A percentile compares a stretch with the other conserved stretches of the same genome.
Conservation (phyloP, 2,888 invertebrate species). For the Heliconius hortense region DNA sequence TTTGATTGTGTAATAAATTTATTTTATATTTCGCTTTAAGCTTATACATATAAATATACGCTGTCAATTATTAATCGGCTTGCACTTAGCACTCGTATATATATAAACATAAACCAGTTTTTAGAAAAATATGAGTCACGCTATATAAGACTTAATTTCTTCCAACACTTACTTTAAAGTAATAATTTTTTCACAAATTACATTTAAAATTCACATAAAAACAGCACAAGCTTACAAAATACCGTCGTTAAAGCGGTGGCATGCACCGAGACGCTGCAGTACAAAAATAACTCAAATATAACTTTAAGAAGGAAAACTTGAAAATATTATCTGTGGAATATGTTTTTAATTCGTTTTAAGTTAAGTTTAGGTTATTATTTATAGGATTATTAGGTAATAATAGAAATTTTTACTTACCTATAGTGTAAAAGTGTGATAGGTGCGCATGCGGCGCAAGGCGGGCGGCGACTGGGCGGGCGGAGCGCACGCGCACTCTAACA, state of each 20-base stretch:
- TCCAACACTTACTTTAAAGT: not conserved
- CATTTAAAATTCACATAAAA: conserved; percentile 37
- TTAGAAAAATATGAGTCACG: not conserved
- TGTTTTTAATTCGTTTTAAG: not conserved
- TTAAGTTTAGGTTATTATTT: not conserved
- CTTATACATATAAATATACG: not conserved
- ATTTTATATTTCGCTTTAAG: not conserved
- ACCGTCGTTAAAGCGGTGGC: conserved; percentile 55
- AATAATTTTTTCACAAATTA: conserved; percentile 9
- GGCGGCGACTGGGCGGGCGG: conserved; percentile 79
- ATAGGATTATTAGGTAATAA: conserved; percentile 16
- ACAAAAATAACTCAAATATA: conserved; percentile 52
- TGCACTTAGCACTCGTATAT: not conserved
- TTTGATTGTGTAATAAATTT: not conserved
- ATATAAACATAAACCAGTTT: not conserved
- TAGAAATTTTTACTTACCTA: conserved; percentile 37
- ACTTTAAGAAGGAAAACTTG: not conserved
- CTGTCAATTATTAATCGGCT: not conserved
- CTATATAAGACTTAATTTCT: not conserved
- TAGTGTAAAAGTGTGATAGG: conserved; percentile 39
- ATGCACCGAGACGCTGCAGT: conserved; percentile 52
- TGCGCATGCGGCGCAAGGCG: conserved; percentile 70
- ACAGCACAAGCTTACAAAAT: conserved; percentile 56
- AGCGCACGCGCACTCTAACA: conserved; percentile 50
- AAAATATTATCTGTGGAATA: not conserved